These are phyloP conservation scores for Xenopus laevis DNA, from an alignment of 2,113 vertebrate species.

Conservation along the genomic window DNA sequence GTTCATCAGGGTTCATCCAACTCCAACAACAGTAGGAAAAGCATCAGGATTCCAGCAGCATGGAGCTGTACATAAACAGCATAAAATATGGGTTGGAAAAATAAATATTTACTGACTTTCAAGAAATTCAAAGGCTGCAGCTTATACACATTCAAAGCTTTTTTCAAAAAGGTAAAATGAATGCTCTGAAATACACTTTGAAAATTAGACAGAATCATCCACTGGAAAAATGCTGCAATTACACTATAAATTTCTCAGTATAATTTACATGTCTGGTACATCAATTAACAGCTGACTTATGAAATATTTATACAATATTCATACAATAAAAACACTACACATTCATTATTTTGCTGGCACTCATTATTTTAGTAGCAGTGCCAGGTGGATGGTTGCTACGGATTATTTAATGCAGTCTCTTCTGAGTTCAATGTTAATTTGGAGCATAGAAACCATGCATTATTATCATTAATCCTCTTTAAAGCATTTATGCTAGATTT, in stretches of 20 bases:
- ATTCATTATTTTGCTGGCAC: constrained; percentile 1
- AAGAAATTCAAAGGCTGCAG: too few species aligned
- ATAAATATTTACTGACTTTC: too few species aligned
- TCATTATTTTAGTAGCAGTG: background rate
- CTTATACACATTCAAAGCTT: too few species aligned
- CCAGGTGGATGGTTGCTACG: background rate
- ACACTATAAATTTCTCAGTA: background rate
- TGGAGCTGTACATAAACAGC: too few species aligned
- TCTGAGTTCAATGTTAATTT: background rate
- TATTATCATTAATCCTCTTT: too few species aligned
- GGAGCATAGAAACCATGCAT: too few species aligned
- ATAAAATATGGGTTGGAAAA: too few species aligned
- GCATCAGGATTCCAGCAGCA: too few species aligned
- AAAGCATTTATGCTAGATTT: too few species aligned
- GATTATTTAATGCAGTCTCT: background rate
- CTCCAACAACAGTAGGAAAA: too few species aligned
- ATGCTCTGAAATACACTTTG: background rate
- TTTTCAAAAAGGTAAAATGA: too few species aligned
- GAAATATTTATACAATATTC: constrained; percentile 1
- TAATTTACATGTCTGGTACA: constrained; percentile 3
- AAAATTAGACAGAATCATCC: background rate
- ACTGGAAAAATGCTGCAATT: background rate
- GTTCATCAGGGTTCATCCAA: too few species aligned
- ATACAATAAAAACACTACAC: constrained; percentile 3
- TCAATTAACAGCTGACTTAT: constrained; percentile 1